Evolutionary conservation across 1,140 invertebrate genomes (phyloP).

Genomic region (Tetramorium alpestre): DNA sequence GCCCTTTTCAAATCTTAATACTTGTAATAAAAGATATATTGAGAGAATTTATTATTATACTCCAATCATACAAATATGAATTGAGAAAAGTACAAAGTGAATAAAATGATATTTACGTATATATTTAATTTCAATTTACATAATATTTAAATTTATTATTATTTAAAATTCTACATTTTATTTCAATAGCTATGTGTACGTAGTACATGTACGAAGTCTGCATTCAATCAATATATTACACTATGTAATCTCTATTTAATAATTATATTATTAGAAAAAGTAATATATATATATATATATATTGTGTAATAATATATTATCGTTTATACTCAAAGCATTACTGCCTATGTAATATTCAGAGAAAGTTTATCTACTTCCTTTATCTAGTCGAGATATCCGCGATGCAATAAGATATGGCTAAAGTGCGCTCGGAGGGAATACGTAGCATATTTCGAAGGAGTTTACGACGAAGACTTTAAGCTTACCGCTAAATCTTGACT

Average conservation of each 20-base stretch:
- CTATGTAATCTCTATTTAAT: background rate
- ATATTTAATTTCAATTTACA: background rate
- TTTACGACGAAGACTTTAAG: slow-evolving; percentile 33
- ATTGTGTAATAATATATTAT: background rate
- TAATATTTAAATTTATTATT: background rate
- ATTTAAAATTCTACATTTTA: background rate
- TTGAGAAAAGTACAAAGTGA: background rate
- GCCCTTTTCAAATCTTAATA: background rate
- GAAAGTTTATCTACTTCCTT: background rate
- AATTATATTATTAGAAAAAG: background rate
- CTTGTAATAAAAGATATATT: background rate
- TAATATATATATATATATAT: too few relatives aligned
- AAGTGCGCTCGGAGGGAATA: background rate
- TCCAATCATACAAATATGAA: background rate
- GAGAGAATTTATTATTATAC: background rate
- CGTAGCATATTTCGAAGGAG: slow-evolving; percentile 18
- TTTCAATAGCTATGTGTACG: background rate
- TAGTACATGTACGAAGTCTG: too few relatives aligned
- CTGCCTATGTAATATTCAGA: background rate
- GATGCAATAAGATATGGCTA: slow-evolving; percentile 4
- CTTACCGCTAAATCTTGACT: slow-evolving; percentile 32
- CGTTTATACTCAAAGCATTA: background rate
- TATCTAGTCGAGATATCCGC: slow-evolving; percentile 11
- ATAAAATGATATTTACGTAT: background rate
- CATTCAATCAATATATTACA: background rate